These are phyloP conservation scores for Oreochromis spilurus DNA, from an alignment of 2,113 vertebrate genomes.

Conservation along the genomic window DNA sequence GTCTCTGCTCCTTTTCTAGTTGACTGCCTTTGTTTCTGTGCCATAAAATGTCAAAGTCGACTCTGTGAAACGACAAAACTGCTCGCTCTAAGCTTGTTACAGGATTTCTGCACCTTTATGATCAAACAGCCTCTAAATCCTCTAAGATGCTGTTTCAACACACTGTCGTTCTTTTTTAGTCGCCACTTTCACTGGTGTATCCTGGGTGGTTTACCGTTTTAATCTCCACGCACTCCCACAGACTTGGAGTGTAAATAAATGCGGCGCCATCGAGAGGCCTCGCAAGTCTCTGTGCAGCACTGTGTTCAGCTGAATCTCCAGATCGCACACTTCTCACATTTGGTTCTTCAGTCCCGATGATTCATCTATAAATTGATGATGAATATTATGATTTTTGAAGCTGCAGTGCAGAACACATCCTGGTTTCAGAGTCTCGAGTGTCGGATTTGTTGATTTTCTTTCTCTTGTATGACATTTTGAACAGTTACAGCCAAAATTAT, in stretches of 20 bases:
- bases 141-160: background rate
- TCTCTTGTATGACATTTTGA: background rate
- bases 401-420: background rate
- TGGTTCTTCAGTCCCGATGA: background rate
- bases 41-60: background rate
- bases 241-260: background rate
- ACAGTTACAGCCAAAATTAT: accelerated
- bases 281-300: background rate
- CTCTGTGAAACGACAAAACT: background rate
- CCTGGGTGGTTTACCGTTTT: background rate
- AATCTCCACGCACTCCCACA: background rate
- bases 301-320: background rate
- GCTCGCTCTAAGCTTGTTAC: background rate
- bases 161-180: background rate
- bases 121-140: background rate
- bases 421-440: background rate
- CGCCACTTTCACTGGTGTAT: background rate
- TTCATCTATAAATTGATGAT: background rate
- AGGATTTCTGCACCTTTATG: constrained; percentile 3
- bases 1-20: constrained; percentile 10
- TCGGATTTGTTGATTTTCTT: background rate
- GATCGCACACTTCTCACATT: background rate
- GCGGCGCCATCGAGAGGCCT: background rate
- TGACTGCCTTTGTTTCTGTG: constrained; percentile 22
- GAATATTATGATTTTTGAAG: background rate